These are phyloP conservation scores for Pangasius larnaudii DNA, from an alignment of 2,797 vertebrate genomes.

Conservation along the genomic window DNA sequence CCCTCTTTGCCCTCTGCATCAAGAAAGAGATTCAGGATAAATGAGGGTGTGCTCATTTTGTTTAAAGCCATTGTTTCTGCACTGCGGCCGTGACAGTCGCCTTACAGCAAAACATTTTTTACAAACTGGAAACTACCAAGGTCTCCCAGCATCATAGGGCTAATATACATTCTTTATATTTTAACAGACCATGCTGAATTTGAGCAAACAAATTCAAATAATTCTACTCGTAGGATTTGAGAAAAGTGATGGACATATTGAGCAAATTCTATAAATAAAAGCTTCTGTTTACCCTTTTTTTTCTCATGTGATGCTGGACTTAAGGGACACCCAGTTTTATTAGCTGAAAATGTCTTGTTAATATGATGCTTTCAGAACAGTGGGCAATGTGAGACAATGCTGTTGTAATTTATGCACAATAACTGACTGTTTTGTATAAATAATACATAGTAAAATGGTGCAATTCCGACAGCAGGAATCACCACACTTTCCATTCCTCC, in stretches of 20 bases:
- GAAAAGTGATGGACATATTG: background rate
- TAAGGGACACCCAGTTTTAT: background rate
- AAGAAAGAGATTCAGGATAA: constrained; percentile 38
- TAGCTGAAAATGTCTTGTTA: background rate
- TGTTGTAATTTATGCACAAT: constrained; percentile 4
- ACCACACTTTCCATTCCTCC: background rate
- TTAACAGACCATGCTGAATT: background rate
- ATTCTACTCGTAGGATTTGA: background rate
- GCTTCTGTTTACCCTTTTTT: background rate
- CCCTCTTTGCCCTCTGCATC: constrained; percentile 56
- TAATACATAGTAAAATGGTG: background rate
- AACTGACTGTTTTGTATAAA: background rate
- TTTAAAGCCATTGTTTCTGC: constrained; percentile 45
- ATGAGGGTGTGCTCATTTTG: constrained; percentile 55
- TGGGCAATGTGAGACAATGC: background rate
- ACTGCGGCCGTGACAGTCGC: background rate
- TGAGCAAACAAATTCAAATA: background rate
- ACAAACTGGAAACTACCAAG: background rate
- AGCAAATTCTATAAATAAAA: background rate
- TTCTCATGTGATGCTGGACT: background rate
- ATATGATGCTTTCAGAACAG: background rate
- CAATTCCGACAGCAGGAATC: background rate
- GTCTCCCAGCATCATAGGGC: background rate
- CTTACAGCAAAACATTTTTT: background rate
- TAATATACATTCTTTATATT: background rate